A percentile compares a stretch with the other conserved stretches of the same genome.
Conservation (phyloP, 2,888 invertebrate genomes). For the Hyposoter dolosus region DNA sequence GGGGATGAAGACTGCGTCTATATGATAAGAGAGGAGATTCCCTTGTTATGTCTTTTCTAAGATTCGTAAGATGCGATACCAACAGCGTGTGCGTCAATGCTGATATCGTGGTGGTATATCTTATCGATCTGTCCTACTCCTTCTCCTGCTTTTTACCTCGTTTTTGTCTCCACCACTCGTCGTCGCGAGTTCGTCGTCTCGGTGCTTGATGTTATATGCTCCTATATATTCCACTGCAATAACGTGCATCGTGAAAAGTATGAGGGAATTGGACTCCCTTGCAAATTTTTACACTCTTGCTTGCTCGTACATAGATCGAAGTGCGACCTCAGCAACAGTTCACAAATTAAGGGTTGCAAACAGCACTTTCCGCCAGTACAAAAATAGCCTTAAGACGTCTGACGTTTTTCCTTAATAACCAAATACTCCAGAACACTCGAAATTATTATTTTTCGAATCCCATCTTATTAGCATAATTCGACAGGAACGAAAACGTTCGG, state of each 20-base stretch:
- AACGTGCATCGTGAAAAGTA: background rate
- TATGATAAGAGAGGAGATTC: constrained; percentile 17
- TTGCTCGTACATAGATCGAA: background rate
- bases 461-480: background rate
- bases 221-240: constrained; percentile 1
- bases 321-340: background rate
- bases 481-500: background rate
- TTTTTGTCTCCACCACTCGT: constrained; percentile 21
- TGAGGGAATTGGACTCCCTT: background rate
- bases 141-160: constrained; percentile 32
- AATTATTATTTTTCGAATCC: background rate
- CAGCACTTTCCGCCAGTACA: background rate
- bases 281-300: constrained; percentile 1
- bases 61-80: constrained; percentile 64
- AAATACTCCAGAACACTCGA: too few species aligned
- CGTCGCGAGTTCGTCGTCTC: constrained; percentile 61
- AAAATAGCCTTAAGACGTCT: background rate
- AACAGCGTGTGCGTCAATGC: constrained; percentile 76
- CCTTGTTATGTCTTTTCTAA: constrained; percentile 36
- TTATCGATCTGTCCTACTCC: constrained; percentile 72
- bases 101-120: constrained; percentile 74
- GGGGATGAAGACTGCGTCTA: background rate
- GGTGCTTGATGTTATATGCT: constrained; percentile 20
- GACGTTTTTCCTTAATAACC: background rate
- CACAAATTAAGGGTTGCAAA: background rate